Conservation (phyloP, 2,113 vertebrate genomes). For the Meles meles region DNA sequence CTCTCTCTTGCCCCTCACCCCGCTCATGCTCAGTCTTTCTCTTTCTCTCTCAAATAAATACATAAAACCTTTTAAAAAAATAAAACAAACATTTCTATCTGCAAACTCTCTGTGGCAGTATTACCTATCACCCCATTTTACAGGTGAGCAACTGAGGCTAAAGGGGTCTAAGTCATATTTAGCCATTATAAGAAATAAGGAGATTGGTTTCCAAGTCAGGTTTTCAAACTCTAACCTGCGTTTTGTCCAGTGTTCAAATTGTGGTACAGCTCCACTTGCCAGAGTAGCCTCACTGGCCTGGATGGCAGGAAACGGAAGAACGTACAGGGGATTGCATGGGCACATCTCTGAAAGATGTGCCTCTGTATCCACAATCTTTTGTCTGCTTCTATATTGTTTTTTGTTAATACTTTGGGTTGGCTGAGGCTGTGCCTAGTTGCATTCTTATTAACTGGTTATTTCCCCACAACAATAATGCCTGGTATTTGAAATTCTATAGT, state of each 20-base stretch:
- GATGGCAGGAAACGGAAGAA: neutral
- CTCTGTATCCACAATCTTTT: neutral
- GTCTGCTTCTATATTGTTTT: neutral
- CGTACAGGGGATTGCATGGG: fast-evolving
- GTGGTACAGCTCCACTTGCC: neutral
- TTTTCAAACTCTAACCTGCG: neutral
- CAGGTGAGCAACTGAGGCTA: neutral
- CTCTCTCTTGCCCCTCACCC: too few relatives aligned
- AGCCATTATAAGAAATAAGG: neutral
- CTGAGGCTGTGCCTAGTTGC: neutral
- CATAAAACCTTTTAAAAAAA: too few relatives aligned
- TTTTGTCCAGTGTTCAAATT: neutral
- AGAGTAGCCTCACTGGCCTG: neutral
- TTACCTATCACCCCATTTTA: neutral
- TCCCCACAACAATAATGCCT: neutral
- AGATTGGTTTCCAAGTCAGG: neutral
- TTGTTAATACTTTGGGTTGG: neutral
- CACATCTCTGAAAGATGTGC: neutral
- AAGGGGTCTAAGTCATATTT: neutral
- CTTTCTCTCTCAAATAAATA: too few relatives aligned
- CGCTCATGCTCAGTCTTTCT: too few relatives aligned
- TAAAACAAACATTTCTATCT: neutral
- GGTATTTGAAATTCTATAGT: neutral
- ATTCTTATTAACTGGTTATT: neutral
- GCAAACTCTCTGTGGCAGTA: neutral